Evolutionary conservation across 2,888 invertebrate species (phyloP).

Genomic region (Lepidocyrtoides sp.): DNA sequence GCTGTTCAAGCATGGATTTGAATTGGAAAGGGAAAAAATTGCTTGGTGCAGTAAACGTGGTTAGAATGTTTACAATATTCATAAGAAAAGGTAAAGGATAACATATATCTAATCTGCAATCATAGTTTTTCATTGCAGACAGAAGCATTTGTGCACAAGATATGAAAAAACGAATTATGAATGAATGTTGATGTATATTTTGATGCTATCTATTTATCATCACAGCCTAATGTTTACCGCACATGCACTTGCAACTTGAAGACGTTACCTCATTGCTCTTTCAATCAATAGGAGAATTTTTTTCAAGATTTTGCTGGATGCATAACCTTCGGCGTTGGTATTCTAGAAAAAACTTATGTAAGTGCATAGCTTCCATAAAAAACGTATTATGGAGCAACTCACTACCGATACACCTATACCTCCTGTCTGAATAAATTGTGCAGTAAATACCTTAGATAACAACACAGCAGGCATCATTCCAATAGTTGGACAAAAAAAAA

Average conservation of each 20-base stretch:
- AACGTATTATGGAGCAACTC: no score
- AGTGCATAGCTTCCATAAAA: no score
- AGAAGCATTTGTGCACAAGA: background rate
- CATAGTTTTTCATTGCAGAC: no score
- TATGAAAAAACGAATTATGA: background rate
- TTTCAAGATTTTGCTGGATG: background rate
- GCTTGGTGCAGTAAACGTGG: background rate
- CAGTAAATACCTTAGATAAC: background rate
- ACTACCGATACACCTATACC: no score
- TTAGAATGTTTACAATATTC: no score
- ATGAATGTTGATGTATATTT: background rate
- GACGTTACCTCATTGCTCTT: background rate
- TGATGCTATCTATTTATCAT: background rate
- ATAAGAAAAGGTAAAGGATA: no score
- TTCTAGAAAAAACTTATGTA: background rate
- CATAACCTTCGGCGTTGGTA: background rate
- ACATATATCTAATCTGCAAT: no score
- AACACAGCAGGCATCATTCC: background rate
- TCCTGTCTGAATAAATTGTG: no score
- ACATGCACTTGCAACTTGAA: background rate
- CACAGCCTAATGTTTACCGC: background rate
- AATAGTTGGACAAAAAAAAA: background rate
- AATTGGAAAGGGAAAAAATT: conserved; percentile 23
- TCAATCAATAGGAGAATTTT: background rate
- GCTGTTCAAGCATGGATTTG: background rate